Conservation (phyloP, 2,888 invertebrate species). For the Galerucella pusilla region DNA sequence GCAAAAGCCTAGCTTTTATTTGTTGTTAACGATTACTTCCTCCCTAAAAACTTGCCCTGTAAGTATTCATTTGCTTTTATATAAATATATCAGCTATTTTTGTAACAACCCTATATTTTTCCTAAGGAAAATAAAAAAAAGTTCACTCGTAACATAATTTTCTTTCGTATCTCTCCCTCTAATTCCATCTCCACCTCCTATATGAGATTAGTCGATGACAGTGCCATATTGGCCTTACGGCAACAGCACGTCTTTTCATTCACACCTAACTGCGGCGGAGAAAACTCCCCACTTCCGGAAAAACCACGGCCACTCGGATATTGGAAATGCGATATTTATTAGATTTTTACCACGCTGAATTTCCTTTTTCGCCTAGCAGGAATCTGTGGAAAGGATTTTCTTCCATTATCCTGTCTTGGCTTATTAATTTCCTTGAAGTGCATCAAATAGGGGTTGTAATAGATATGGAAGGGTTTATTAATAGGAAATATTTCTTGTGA, state of each 20-base stretch:
- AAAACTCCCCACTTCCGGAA: conserved; percentile 51
- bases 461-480: conserved; percentile 1
- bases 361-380: conserved; percentile 48
- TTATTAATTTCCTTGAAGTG: conserved; percentile 45
- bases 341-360: conserved; percentile 60
- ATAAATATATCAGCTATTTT: neutral
- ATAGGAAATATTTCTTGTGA: neutral
- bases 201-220: conserved; percentile 56
- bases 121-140: neutral
- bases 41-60: no score
- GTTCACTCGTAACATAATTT: neutral
- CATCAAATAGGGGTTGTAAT: conserved; percentile 12
- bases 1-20: no score
- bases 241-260: conserved; percentile 47
- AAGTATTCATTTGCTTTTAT: no score
- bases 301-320: conserved; percentile 58
- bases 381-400: conserved; percentile 39
- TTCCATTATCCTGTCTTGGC: conserved; percentile 45
- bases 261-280: conserved; percentile 48
- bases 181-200: conserved; percentile 4
- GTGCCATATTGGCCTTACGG: conserved; percentile 58
- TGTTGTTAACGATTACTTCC: no score
- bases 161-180: neutral
- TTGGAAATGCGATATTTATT: conserved; percentile 63
- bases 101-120: neutral